Base-by-base conservation (phyloP, 2,797 vertebrate genomes). In the Philypnodon macrostomus region DNA sequence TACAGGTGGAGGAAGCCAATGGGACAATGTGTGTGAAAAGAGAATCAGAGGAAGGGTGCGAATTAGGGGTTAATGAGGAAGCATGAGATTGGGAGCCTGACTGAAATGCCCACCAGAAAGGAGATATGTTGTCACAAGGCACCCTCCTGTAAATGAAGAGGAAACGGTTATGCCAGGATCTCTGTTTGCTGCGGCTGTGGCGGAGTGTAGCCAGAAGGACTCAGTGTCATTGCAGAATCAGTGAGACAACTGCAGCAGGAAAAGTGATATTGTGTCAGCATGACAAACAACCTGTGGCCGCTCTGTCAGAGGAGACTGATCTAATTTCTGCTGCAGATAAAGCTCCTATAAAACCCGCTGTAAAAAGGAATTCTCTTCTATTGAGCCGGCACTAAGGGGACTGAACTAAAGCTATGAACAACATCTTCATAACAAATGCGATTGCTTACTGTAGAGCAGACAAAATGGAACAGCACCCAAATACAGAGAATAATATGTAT, bases 71-170 rank as follows among this genome's bases (percentile, higher is more conserved):
- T 59, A 56, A 58, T 1, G 21, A 27, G 53, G 12, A 21, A 27
- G 67, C 55, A 48, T 40, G 15, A 37, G 9, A 29, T 11, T 0
- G 24, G 32, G 39, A 18, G 36, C 65, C 16, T n/a, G n/a, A n/a
- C n/a, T n/a, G n/a, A n/a, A n/a, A 1, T 70, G 57, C 48, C 41
- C 58, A 70, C 61, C 34, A 64, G 50, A 36, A 14, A 19, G 61
- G 46, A 64, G 65, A 75, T 44, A 31, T 65, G 55, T 1, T 21
- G 64, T 54, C 58, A 67, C 67, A 64, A 24, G 13, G 56, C 48
- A 0, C 31, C 26, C 58, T 2, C 27, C 30, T 56, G 15, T 27
- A 36, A 47, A 23, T 13, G 12, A 36, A n/a, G n/a, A n/a, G n/a
- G n/a, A n/a, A n/a, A n/a, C n/a, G n/a, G n/a, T n/a, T n/a, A n/a